These are phyloP conservation scores for Apamea epomidion DNA, from an alignment of 2,888 invertebrate genomes.

Conservation along the genomic window DNA sequence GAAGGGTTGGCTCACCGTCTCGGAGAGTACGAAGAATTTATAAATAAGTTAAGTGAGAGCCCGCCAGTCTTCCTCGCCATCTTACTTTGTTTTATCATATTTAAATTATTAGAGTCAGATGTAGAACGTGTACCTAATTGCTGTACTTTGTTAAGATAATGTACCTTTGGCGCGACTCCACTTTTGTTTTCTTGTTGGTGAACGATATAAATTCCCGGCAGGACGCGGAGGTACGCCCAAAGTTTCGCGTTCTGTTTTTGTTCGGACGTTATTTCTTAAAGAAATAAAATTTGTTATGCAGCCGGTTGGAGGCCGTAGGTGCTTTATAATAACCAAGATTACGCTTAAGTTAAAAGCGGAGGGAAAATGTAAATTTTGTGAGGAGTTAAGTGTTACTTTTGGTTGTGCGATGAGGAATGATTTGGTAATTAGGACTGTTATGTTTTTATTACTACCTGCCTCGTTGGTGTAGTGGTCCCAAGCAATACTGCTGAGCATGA, in stretches of 20 bases:
- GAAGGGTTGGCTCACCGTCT: constrained; percentile 86
- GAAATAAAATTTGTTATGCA: constrained; percentile 87
- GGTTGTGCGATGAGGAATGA: constrained; percentile 29
- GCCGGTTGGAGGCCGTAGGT: constrained; percentile 80
- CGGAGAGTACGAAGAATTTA: constrained; percentile 84
- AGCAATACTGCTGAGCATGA: neutral
- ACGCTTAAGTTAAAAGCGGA: constrained; percentile 60
- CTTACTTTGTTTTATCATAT: constrained; percentile 90
- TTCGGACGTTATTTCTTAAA: constrained; percentile 82
- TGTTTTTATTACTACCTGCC: neutral
- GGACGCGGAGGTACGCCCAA: constrained; percentile 84
- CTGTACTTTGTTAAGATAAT: constrained; percentile 91
- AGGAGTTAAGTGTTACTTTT: constrained; percentile 51
- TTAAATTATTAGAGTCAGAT: constrained; percentile 91
- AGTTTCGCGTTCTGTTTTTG: constrained; percentile 88
- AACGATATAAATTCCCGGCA: constrained; percentile 88
- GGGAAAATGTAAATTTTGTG: constrained; percentile 61
- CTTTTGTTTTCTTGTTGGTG: constrained; percentile 90
- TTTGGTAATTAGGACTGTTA: neutral
- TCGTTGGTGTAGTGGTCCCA: neutral
- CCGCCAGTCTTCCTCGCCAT: constrained; percentile 85
- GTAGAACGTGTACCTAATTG: constrained; percentile 91
- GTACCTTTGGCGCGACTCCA: constrained; percentile 90
- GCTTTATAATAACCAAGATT: constrained; percentile 75
- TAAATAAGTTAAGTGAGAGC: constrained; percentile 88